These are phyloP conservation scores for Campopleginae sp. DNA, from an alignment of 2,888 invertebrate genomes.

Conservation along the genomic window DNA sequence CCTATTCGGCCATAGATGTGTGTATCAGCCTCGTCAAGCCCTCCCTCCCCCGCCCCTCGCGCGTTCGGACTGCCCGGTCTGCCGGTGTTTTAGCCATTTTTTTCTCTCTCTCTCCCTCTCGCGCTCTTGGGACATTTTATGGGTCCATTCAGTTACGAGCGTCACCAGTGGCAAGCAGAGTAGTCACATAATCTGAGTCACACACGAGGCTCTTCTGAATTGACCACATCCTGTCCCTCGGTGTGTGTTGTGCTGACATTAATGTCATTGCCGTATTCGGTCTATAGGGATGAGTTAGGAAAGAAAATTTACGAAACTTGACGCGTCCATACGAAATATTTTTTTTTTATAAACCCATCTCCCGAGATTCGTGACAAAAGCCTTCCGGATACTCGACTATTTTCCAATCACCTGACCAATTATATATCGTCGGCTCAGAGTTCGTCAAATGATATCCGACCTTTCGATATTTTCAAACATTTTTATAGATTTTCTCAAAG, in stretches of 20 bases:
- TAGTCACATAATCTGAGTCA: constrained; percentile 77
- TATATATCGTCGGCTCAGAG: background rate
- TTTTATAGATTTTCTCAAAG: too few species aligned
- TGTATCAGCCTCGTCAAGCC: background rate
- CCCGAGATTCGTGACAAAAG: background rate
- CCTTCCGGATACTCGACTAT: background rate
- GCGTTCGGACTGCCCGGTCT: background rate
- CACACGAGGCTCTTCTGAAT: constrained; percentile 79
- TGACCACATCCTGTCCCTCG: constrained; percentile 82
- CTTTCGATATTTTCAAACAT: too few species aligned
- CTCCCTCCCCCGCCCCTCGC: constrained; percentile 7
- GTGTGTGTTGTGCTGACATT: constrained; percentile 77
- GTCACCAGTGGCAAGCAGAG: constrained; percentile 49
- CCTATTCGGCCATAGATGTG: constrained; percentile 56
- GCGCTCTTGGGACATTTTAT: constrained; percentile 47
- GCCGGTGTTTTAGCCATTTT: constrained; percentile 22
- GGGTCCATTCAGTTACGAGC: constrained; percentile 65
- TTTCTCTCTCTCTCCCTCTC: constrained; percentile 35
- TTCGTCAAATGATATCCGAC: too few species aligned
- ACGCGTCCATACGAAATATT: background rate
- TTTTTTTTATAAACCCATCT: background rate
- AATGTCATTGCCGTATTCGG: constrained; percentile 78
- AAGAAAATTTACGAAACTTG: constrained; percentile 67
- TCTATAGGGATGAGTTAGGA: constrained; percentile 65
- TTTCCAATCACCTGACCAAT: background rate